Base-by-base conservation (phyloP, 2,113 vertebrate species). In the Phylloscopus whistleri region DNA sequence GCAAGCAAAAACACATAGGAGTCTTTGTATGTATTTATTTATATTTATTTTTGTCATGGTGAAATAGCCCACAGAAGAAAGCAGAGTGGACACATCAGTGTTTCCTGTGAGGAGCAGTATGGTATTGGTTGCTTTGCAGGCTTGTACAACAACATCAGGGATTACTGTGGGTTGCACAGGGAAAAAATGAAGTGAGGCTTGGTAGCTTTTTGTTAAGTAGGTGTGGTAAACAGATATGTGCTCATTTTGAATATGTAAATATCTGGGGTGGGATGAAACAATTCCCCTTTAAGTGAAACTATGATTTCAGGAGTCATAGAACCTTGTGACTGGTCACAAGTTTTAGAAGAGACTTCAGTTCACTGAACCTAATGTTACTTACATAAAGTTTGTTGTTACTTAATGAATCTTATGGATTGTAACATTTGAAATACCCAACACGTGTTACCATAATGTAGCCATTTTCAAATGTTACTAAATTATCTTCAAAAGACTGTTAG, bases 241-340 rank as follows among this genome's bases (percentile, higher is more conserved):
- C 33, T 77, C 5, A 51, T 93, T 69, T 59, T 83, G n/a, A 80
- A 41, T 77, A 80, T 77, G 39, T 66, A 70, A 89, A 66, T 91
- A 39, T 80, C 59, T 66, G 44, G 26, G 43, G 73, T 79, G 31
- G 39, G 49, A 44, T 55, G 60, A 66, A 53, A 66, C 59, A 69
- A 43, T 56, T 94, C 64, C 60, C 22, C 68, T 93, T 96, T 80
- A 92, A 96, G 56, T 92, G 87, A 95, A 91, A 39, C 55, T 11
- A 12, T 94, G 49, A 41, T 84, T 75, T 86, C 63, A 67, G 33
- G 88, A 93, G 90, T 94, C 76, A 78, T 5, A 84, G 86, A 84
- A 33, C 88, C 96, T 96, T 96, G 94, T 97, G 96, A 96, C 95
- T 82, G 88, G 84, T 97, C 96, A 97, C 94, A 93, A 93, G 96